These are phyloP conservation scores for Geophilus truncorum DNA, from an alignment of 2,888 invertebrate genomes.

Conservation along the genomic window DNA sequence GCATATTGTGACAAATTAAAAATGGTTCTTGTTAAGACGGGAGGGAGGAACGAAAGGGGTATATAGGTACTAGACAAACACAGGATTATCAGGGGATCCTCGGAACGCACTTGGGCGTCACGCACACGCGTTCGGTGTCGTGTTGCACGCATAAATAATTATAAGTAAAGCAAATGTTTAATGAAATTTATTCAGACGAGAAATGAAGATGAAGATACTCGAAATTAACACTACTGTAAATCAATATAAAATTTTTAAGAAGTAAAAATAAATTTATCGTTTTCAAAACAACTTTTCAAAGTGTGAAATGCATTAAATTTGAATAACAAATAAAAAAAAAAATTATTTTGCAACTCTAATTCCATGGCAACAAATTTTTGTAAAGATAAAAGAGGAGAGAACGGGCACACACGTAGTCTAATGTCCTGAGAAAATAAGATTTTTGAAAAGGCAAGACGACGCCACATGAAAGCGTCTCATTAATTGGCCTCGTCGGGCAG, in stretches of 20 bases:
- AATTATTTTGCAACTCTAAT: neutral
- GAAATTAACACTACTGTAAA: too few species aligned
- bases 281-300: neutral
- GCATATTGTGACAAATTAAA: conserved; percentile 8
- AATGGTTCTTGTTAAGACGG: neutral
- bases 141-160: neutral
- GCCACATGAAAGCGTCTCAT: conserved; percentile 16
- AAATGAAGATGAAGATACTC: neutral
- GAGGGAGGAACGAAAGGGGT: neutral
- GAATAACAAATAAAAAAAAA: neutral
- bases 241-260: too few species aligned
- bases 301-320: neutral
- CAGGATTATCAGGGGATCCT: neutral
- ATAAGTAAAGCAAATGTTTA: neutral
- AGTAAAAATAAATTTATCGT: too few species aligned
- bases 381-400: neutral
- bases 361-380: neutral
- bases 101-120: neutral
- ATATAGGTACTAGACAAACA: neutral
- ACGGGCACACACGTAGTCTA: neutral
- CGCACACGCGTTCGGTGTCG: conserved; percentile 8
- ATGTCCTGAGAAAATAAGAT: conserved; percentile 19
- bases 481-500: conserved; percentile 22
- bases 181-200: neutral
- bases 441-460: conserved; percentile 9